A percentile compares a stretch with the other conserved stretches of the same genome.
These are phyloP conservation scores for Apodemia zela DNA, from an alignment of 2,888 invertebrate species.

Conservation along the genomic window DNA sequence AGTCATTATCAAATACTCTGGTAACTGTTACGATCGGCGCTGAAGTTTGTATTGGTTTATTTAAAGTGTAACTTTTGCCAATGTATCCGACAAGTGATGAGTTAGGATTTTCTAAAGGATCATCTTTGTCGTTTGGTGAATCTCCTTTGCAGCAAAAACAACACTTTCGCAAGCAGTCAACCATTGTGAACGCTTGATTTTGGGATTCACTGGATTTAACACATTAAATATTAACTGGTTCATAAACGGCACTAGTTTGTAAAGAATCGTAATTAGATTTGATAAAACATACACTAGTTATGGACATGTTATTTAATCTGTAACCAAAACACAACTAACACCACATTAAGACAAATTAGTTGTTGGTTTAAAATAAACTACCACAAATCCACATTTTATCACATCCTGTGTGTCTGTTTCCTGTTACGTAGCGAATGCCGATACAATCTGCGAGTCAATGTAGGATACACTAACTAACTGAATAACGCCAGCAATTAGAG, in stretches of 20 bases:
- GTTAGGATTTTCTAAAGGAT: conserved; percentile 47
- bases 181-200: conserved; percentile 37
- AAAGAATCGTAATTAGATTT: conserved; percentile 19
- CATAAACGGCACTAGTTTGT: conserved; percentile 34
- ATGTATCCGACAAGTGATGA: conserved; percentile 53
- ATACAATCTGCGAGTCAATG: conserved; percentile 45
- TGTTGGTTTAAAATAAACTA: conserved; percentile 47
- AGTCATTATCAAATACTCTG: conserved; percentile 44
- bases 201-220: conserved; percentile 34
- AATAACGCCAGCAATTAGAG: conserved; percentile 41
- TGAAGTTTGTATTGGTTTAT: conserved; percentile 31
- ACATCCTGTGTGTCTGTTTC: conserved; percentile 65
- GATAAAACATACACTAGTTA: conserved; percentile 8
- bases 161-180: conserved; percentile 42
- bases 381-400: conserved; percentile 65
- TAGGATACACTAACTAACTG: conserved; percentile 37
- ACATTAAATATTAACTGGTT: conserved; percentile 56
- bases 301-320: conserved; percentile 44
- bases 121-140: conserved; percentile 40
- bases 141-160: conserved; percentile 50
- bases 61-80: conserved; percentile 56
- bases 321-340: conserved; percentile 39
- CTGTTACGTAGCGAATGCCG: conserved; percentile 50
- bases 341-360: conserved; percentile 42
- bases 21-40: conserved; percentile 39